Evolutionary conservation across 2,888 invertebrate genomes (phyloP).

Genomic region (Ypsolopha sequella): DNA sequence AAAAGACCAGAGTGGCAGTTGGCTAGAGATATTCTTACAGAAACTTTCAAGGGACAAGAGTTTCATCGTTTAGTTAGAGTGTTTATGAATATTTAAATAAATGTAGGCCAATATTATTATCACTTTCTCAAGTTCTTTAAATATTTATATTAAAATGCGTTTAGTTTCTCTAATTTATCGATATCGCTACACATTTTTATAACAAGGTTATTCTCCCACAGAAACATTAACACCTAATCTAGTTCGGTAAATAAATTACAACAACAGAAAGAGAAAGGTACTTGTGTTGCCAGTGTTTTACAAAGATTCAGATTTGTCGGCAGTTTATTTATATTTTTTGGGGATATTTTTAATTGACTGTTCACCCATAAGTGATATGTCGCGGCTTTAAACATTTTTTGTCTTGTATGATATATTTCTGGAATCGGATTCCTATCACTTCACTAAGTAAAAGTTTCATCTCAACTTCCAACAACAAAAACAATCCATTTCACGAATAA

Average conservation of each 20-base stretch:
- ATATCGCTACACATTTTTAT: slow-evolving; percentile 53
- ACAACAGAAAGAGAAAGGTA: slow-evolving; percentile 21
- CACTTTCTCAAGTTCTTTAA: slow-evolving; percentile 1
- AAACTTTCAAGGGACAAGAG: too few relatives aligned
- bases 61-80: slow-evolving; percentile 5
- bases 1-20: too few relatives aligned
- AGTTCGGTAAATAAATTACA: slow-evolving; percentile 41
- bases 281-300: slow-evolving; percentile 37
- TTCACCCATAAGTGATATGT: slow-evolving; percentile 53
- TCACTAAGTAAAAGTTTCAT: not conserved
- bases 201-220: slow-evolving; percentile 41
- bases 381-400: slow-evolving; percentile 25
- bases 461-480: slow-evolving; percentile 23
- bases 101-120: slow-evolving; percentile 3
- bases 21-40: too few relatives aligned
- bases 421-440: slow-evolving; percentile 7
- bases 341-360: slow-evolving; percentile 47
- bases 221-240: slow-evolving; percentile 38
- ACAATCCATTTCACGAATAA: slow-evolving; percentile 28
- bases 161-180: slow-evolving; percentile 10
- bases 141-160: not conserved
- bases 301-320: slow-evolving; percentile 18
- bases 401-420: slow-evolving; percentile 8
- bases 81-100: not conserved
- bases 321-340: slow-evolving; percentile 19